Evolutionary conservation across 2,888 invertebrate species (phyloP), one percentile per base, ranked within the genome.

Genomic region (Neoscelio sp.): DNA sequence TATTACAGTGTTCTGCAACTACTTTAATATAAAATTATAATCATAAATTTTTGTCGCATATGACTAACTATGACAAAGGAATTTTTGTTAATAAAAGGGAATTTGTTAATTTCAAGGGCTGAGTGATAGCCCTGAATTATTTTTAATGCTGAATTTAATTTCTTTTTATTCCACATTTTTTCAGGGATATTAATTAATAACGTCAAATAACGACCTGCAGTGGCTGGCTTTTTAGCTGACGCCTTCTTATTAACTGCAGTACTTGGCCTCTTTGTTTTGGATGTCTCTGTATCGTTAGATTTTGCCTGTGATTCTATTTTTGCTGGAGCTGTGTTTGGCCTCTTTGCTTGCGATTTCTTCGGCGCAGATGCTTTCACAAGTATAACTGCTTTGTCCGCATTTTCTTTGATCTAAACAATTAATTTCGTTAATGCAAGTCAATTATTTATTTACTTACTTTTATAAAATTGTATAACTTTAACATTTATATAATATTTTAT

Each of bases 351-450:
- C n/a, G 82, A 82, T 84, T 95, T 95, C 83, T 94, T 93, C 0
- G 92, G 91, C 0, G 93, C 93, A 0, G 93, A 90, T 8, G 94
- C 91, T 90, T 96, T 96, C 2, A 96, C 94, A 81, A 94, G 92
- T 68, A 97, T 95, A 54, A 97, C 96, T 28, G 98, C 98, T 91
- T 98, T 98, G 54, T 99, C 98, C 83, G 95, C 95, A 86, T 94
- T 96, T 89, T 99, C 99, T 90, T 97, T 97, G 46, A 99, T 95
- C 92, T 92, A 26, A 40, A 73, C n/a, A 10, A 50, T 52, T 38
- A 26, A 13, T 40, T 18, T 44, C 35, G 6, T 52, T 23, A 23
- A 3, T 4, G 6, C 3, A 23, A 4, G 23, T 4, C 6, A 6
- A 4, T 23, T 23, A 23, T 23, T 23, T 23, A 4, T 3, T 23